Base-by-base conservation (phyloP, 1,140 invertebrate species). In the Riptortus pedestris region DNA sequence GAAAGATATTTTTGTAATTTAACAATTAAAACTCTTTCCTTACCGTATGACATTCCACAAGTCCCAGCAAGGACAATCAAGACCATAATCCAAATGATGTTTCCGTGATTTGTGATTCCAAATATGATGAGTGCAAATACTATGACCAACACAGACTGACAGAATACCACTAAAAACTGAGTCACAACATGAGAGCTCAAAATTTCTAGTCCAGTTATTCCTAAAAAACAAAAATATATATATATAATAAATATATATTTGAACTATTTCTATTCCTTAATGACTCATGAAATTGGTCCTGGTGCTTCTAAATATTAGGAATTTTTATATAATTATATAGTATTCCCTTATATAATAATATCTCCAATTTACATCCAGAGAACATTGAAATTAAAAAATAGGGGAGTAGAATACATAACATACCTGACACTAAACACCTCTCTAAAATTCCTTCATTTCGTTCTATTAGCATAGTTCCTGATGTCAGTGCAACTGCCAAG, bases 1-100 rank as follows among this genome's bases (percentile, higher is more conserved):
- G 16, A 38, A 9, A 38, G 5, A 38, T 38, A 9, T 38, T 20
- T 20, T 45, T 2, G 43, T 2, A 18, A 12, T 62, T 47, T 55
- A 52, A 18, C 16, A 9, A 26, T n/a, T n/a, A 65, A 26, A 27
- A 62, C 18, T 57, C n/a, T 9, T 57, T 18, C 73, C 45, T 73
- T 69, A 80, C 88, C 88, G 73, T 93, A 93, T 71, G 88, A 89
- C 93, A 96, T 96, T 69, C 93, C 94, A 73, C 91, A 94, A 11
- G 93, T 79, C 62, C 91, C 93, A 74, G 89, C 86, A 63, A 91
- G 76, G 64, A 96, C 83, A 0, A 91, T 91, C 9, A 96, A 73
- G 0, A 79, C 59, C 3, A 80, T 69, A 1, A 80, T 77, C 70
- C 73, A 75, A 4, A 77, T 61, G 11, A 79, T 60, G 58, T 75